Conservation (phyloP, 2,888 invertebrate species). For the Polyploca ridens region DNA sequence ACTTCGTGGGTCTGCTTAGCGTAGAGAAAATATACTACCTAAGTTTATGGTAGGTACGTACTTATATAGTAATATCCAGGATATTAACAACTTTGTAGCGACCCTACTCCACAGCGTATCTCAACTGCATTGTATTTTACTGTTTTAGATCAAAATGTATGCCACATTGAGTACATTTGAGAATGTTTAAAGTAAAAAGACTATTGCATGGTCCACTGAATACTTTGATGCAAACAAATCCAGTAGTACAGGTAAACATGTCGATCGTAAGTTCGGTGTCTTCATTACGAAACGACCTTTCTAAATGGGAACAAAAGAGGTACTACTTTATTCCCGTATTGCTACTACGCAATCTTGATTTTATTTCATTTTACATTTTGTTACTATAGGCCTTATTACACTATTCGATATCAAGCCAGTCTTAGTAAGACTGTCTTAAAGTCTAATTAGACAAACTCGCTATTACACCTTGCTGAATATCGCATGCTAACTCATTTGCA, state of each 20-base stretch:
- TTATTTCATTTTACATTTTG: too few species aligned
- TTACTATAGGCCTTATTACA: too few species aligned
- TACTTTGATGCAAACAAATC: conserved; percentile 30
- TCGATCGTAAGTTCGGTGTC: conserved; percentile 30
- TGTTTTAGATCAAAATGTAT: conserved; percentile 50
- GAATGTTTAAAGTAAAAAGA: conserved; percentile 23
- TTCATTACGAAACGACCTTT: conserved; percentile 40
- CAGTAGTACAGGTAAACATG: conserved; percentile 43
- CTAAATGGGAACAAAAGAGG: conserved; percentile 29
- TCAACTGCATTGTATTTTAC: conserved; percentile 17
- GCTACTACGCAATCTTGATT: not conserved
- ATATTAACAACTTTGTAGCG: not conserved
- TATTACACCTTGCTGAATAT: too few species aligned
- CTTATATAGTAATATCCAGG: not conserved
- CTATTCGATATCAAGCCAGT: too few species aligned
- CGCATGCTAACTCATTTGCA: too few species aligned
- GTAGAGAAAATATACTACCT: too few species aligned
- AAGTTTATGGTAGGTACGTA: too few species aligned
- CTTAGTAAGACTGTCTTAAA: too few species aligned
- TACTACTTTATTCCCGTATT: not conserved
- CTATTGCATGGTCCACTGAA: conserved; percentile 25
- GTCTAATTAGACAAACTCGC: too few species aligned
- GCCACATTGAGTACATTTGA: conserved; percentile 33
- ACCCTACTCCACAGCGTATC: not conserved
- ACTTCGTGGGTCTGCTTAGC: too few species aligned